Evolutionary conservation across 2,888 invertebrate genomes (phyloP).

Genomic region (Petrolisthes manimaculis): DNA sequence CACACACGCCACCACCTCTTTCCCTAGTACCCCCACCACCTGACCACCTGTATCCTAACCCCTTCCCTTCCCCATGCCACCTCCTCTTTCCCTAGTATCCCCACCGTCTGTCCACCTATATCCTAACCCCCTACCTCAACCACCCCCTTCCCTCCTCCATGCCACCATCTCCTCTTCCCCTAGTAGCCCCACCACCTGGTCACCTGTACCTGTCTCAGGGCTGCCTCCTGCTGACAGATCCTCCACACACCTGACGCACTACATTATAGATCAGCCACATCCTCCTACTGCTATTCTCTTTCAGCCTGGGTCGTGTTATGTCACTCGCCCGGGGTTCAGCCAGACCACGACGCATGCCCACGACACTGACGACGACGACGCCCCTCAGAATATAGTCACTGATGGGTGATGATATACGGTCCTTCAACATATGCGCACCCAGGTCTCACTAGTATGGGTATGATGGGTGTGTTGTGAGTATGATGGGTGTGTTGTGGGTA

Average conservation of each 20-base stretch:
- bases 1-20: background rate
- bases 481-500: too few species aligned
- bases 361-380: too few species aligned
- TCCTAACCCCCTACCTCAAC: background rate
- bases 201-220: constrained; percentile 13
- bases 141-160: background rate
- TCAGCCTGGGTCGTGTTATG: background rate
- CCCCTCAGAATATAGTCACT: too few species aligned
- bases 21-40: background rate
- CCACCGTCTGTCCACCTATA: background rate
- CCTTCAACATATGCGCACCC: too few species aligned
- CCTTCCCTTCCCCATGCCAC: background rate
- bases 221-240: background rate
- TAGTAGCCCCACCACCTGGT: background rate
- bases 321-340: background rate
- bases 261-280: constrained; percentile 15
- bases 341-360: too few species aligned
- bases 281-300: background rate
- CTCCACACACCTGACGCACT: background rate
- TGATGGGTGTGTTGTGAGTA: too few species aligned
- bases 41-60: background rate
- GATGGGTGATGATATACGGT: too few species aligned
- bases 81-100: background rate
- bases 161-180: background rate
- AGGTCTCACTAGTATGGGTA: too few species aligned